A percentile compares a stretch with the other conserved stretches of the same genome.
These are phyloP conservation scores for Drosophila micromelanica DNA, from an alignment of 1,140 invertebrate genomes.

Conservation along the genomic window DNA sequence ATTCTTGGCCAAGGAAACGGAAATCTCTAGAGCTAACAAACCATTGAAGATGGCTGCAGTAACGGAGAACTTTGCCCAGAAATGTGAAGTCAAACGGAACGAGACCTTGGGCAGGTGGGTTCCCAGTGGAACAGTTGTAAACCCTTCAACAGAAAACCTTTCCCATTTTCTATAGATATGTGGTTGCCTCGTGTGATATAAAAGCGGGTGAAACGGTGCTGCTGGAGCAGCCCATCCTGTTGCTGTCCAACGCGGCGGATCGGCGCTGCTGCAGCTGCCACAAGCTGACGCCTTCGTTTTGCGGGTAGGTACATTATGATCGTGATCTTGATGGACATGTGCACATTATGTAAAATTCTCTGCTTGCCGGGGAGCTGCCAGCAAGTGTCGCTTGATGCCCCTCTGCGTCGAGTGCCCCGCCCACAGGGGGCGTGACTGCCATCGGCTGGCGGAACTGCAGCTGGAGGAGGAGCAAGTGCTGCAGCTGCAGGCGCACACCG, in stretches of 20 bases:
- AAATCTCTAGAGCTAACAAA: constrained; percentile 7
- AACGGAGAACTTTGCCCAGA: constrained; percentile 69
- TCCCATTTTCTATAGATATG: constrained; percentile 85
- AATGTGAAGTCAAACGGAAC: constrained; percentile 68
- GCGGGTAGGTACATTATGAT: constrained; percentile 75
- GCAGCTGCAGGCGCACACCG: constrained; percentile 45
- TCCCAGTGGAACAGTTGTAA: too few relatives aligned
- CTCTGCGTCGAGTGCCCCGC: constrained; percentile 88
- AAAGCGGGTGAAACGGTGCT: constrained; percentile 88
- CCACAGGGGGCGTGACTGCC: constrained; percentile 81
- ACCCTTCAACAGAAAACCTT: background rate
- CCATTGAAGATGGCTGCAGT: constrained; percentile 49
- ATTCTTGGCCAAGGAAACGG: constrained; percentile 23
- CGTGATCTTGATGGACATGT: background rate
- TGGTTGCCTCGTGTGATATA: constrained; percentile 88
- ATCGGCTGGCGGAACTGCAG: constrained; percentile 40
- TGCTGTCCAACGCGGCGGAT: constrained; percentile 86
- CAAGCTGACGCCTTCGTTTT: constrained; percentile 52
- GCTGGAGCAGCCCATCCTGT: constrained; percentile 89
- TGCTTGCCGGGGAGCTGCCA: constrained; percentile 23
- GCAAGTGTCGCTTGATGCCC: constrained; percentile 88
- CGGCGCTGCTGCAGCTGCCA: constrained; percentile 79
- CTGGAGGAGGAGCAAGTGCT: constrained; percentile 42
- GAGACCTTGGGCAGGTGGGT: constrained; percentile 79
- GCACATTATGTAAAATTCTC: constrained; percentile 17